Percentiles rank a stretch among this genome's conserved stretches.
Conservation (phyloP, 1,140 invertebrate genomes). For the Macrobrachium nipponense region DNA sequence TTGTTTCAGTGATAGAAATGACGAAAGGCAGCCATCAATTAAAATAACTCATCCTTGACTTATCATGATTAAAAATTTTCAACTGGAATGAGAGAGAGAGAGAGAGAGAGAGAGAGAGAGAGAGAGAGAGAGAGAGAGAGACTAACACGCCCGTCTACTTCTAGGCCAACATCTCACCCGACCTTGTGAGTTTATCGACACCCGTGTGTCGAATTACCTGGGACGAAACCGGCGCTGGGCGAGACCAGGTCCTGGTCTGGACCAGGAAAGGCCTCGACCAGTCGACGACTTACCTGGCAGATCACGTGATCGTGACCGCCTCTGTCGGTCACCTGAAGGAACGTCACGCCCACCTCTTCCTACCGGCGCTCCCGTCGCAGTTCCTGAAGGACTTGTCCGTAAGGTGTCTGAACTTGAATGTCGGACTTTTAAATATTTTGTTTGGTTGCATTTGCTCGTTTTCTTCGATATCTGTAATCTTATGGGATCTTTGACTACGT, state of each 20-base stretch:
- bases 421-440: background rate
- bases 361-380: background rate
- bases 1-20: too few species aligned
- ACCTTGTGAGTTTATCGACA: background rate
- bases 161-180: background rate
- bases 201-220: constrained; percentile 25
- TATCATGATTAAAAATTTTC: too few species aligned
- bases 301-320: constrained; percentile 27
- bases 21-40: too few species aligned
- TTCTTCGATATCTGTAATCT: too few species aligned
- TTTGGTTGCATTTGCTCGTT: background rate
- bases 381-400: constrained; percentile 3
- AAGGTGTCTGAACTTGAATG: background rate
- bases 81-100: background rate
- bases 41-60: too few species aligned
- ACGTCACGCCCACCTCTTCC: constrained; percentile 23
- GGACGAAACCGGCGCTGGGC: background rate
- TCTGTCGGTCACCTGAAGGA: constrained; percentile 27
- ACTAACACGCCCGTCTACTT: background rate
- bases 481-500: too few species aligned
- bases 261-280: background rate
- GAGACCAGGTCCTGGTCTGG: constrained; percentile 8
- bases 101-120: background rate
- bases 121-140: background rate
- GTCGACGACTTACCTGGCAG: background rate